Percentiles rank a stretch among this genome's conserved stretches.
Evolutionary conservation across 2,113 vertebrate species (phyloP).

Genomic region (Haemorhous mexicanus): DNA sequence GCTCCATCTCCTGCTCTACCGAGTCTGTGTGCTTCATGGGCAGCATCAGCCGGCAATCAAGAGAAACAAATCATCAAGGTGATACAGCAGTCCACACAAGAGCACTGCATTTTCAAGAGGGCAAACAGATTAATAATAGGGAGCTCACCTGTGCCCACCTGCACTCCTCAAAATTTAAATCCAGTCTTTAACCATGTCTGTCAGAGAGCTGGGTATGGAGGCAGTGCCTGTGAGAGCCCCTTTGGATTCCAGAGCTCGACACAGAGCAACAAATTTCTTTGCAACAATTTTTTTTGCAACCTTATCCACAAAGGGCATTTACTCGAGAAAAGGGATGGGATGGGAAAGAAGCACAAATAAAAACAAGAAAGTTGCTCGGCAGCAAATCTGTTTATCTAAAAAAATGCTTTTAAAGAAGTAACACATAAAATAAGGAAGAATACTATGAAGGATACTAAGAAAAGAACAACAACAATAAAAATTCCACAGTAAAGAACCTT

Average conservation of each 20-base stretch:
- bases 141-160: background rate
- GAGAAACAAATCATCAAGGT: background rate
- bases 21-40: fast-evolving
- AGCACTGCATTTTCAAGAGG: background rate
- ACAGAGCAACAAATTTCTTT: background rate
- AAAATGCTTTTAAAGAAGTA: background rate
- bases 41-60: background rate
- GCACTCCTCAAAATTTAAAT: background rate
- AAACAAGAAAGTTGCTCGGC: fast-evolving
- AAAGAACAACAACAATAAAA: background rate
- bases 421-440: background rate
- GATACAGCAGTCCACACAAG: background rate
- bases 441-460: background rate
- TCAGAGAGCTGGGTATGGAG: no score
- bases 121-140: fast-evolving
- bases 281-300: background rate
- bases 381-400: background rate
- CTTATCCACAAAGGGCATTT: background rate
- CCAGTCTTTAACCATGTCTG: background rate
- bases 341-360: background rate
- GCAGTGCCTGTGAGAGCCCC: background rate
- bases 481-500: background rate
- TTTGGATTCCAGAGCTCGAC: background rate
- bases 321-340: background rate
- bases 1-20: background rate